Base-by-base conservation (phyloP, 2,888 invertebrate species). In the Vesta saturnalis region DNA sequence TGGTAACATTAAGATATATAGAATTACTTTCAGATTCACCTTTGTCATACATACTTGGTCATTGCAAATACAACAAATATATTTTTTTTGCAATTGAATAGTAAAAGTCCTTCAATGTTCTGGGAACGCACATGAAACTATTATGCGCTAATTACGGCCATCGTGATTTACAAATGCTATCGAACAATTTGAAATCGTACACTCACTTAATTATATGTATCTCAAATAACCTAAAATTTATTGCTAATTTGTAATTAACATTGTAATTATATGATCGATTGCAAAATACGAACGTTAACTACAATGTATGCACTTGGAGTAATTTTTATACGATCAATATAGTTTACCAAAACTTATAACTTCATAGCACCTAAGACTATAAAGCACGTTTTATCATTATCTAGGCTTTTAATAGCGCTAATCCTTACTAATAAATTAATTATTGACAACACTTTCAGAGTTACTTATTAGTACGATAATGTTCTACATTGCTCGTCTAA, bases 141-240 rank as follows among this genome's bases (percentile, higher is more conserved):
- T 10, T 52, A 4, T 39, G 39, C 39, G 39, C 39, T 39, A 39
- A 39, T 39, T 39, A 39, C 19, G 52, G 18, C 19, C 52, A 21
- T 52, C 52, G 52, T 52, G 52, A 52, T 52, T 52, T 52, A n/a
- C 52, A 52, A 52, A 52, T 43, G 10, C 14, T 43, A 43, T 19
- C 19, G 5, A 52, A 6, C 21, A n/a, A 52, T 19, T 52, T 19
- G 6, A 52, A 52, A 52, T 18, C 19, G 52, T 8, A n/a, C 19
- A 19, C n/a, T 19, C 19, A 19, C 22, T 21, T 19, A 52, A 52
- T 52, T 52, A 19, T 52, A 52, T 19, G 52, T 18, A 52, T 52
- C 12, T 52, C n/a, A 21, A 8, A 52, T 18, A 52, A 52, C 19
- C 52, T 52, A 52, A 52, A 52, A 18, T 52, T 15, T 8, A 2